Evolutionary conservation across 2,888 invertebrate genomes (phyloP).

Genomic region (Caenorhabditis macrosperma): DNA sequence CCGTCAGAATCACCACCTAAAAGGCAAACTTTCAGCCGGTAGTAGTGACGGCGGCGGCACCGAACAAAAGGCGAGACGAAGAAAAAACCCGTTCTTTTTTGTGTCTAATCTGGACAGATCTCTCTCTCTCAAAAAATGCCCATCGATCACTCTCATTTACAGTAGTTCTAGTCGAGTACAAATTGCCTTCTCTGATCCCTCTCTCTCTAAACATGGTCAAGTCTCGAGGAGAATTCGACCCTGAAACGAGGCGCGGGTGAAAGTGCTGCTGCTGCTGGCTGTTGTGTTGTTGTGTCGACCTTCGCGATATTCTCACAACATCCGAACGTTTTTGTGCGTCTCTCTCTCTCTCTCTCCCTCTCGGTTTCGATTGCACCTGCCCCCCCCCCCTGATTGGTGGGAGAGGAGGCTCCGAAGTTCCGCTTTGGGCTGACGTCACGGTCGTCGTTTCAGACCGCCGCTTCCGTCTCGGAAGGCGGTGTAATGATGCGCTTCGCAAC

Average conservation of each 20-base stretch:
- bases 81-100: constrained; percentile 39
- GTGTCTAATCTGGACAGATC: constrained; percentile 50
- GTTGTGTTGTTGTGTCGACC: background rate
- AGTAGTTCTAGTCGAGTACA: constrained; percentile 3
- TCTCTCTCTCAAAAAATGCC: constrained; percentile 22
- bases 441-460: constrained; percentile 5
- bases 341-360: too few relatives aligned
- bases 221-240: constrained; percentile 32
- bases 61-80: constrained; percentile 5
- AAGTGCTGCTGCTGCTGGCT: too few relatives aligned
- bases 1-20: too few relatives aligned
- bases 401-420: too few relatives aligned
- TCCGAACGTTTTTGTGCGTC: constrained; percentile 14
- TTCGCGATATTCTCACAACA: constrained; percentile 12
- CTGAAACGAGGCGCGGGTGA: constrained; percentile 17
- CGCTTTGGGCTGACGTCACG: background rate
- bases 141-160: constrained; percentile 36
- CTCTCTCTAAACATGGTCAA: background rate
- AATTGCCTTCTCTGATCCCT: background rate
- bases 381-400: too few relatives aligned
- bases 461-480: constrained; percentile 8
- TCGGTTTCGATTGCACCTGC: too few relatives aligned
- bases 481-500: constrained; percentile 45
- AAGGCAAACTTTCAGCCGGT: too few relatives aligned
- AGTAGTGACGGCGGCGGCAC: constrained; percentile 11